These are phyloP conservation scores for Hypomecis atomaria DNA, from an alignment of 2,888 invertebrate genomes.

Conservation along the genomic window DNA sequence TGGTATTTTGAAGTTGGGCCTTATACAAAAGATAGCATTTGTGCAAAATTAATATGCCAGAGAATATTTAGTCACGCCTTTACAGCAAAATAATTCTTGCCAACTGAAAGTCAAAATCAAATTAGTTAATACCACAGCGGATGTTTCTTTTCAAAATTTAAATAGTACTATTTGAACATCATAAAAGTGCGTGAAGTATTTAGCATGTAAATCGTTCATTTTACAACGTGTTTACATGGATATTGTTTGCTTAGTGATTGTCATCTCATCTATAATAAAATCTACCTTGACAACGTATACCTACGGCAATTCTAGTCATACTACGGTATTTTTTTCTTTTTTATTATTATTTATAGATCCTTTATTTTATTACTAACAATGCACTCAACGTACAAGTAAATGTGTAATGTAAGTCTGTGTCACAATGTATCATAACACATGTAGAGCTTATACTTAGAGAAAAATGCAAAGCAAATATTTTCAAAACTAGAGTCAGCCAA, in stretches of 20 bases:
- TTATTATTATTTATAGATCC: not conserved
- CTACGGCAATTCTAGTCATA: not conserved
- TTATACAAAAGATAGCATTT: too few relatives aligned
- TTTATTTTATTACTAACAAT: too few relatives aligned
- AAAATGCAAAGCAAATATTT: too few relatives aligned
- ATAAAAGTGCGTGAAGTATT: slow-evolving; percentile 24
- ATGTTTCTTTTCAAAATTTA: slow-evolving; percentile 13
- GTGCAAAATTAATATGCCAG: too few relatives aligned
- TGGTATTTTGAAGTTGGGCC: too few relatives aligned
- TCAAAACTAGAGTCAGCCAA: too few relatives aligned
- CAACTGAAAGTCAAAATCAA: not conserved
- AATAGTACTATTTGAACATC: slow-evolving; percentile 16
- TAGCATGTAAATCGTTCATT: slow-evolving; percentile 23
- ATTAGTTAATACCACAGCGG: slow-evolving; percentile 3
- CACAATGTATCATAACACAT: too few relatives aligned
- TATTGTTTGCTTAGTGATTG: slow-evolving; percentile 27
- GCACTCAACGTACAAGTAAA: too few relatives aligned
- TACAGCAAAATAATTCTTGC: too few relatives aligned
- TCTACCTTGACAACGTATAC: slow-evolving; percentile 13
- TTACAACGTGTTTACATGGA: slow-evolving; percentile 26
- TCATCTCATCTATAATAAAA: slow-evolving; percentile 27
- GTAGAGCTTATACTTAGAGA: too few relatives aligned
- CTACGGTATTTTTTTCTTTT: not conserved
- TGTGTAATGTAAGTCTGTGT: too few relatives aligned
- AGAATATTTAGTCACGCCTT: too few relatives aligned